Conservation (phyloP, 2,888 invertebrate genomes). For the Apodemia zela region DNA sequence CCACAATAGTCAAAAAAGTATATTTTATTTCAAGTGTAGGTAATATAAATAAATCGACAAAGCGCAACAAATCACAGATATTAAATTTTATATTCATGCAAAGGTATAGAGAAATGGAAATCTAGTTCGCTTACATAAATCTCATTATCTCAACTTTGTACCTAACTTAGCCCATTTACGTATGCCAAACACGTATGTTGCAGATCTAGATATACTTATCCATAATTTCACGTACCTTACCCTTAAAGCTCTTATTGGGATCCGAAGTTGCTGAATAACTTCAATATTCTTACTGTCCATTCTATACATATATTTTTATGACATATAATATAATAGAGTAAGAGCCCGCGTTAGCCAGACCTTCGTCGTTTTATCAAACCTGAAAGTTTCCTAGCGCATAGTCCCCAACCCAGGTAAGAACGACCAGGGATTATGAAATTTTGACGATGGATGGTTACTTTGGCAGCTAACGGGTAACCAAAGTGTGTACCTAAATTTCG, state of each 20-base stretch:
- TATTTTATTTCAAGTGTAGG: neutral
- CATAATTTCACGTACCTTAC: too few species aligned
- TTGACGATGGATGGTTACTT: too few species aligned
- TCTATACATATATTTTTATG: neutral
- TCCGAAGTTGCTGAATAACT: neutral
- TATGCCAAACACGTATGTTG: conserved; percentile 1
- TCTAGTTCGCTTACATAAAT: neutral
- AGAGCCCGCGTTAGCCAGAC: too few species aligned
- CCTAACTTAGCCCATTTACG: neutral
- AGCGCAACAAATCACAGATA: neutral
- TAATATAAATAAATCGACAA: neutral
- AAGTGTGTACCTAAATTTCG: too few species aligned
- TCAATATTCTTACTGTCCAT: neutral
- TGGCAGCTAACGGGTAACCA: too few species aligned
- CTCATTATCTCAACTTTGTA: neutral
- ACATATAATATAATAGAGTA: too few species aligned
- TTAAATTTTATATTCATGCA: neutral
- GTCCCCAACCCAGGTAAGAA: too few species aligned
- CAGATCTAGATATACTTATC: neutral
- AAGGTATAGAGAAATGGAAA: neutral
- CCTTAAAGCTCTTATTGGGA: neutral
- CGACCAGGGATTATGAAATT: too few species aligned
- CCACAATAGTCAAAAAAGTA: too few species aligned
- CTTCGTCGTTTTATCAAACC: too few species aligned
- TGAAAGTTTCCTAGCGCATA: too few species aligned